These are phyloP conservation scores for Eidolon dupreanum DNA, from an alignment of 2,797 vertebrate genomes.

Conservation along the genomic window DNA sequence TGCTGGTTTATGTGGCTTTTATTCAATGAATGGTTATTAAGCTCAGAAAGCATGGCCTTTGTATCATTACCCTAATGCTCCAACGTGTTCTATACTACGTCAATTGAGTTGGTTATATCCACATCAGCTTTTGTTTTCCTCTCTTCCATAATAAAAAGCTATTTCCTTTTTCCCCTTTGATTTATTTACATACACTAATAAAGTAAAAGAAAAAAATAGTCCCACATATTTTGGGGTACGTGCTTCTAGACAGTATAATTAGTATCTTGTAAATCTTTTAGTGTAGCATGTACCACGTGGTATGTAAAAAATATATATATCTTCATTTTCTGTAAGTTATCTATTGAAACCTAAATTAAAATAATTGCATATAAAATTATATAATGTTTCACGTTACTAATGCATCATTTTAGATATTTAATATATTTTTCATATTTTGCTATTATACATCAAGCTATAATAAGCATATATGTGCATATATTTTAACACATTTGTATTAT, in stretches of 20 bases:
- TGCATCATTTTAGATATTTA: not conserved
- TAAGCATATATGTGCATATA: not conserved
- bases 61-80: not conserved
- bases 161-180: not conserved
- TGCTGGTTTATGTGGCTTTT: not conserved
- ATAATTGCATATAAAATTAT: not conserved
- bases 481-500: not conserved
- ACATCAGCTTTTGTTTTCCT: not conserved
- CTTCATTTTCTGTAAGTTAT: not conserved
- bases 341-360: not conserved
- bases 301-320: not conserved
- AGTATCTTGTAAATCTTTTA: not conserved
- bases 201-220: not conserved
- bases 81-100: accelerated
- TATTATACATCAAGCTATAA: not conserved
- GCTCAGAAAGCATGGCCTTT: not conserved
- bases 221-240: not conserved
- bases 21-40: not conserved
- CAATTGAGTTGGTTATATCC: not conserved
- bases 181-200: not conserved
- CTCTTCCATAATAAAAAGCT: not conserved
- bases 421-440: not conserved
- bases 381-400: not conserved
- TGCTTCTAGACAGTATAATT: not conserved
- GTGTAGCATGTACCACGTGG: not conserved